Evolutionary conservation across 2,888 invertebrate species (phyloP), one percentile per base, ranked within the genome.

Genomic region (Latrodectus elegans): DNA sequence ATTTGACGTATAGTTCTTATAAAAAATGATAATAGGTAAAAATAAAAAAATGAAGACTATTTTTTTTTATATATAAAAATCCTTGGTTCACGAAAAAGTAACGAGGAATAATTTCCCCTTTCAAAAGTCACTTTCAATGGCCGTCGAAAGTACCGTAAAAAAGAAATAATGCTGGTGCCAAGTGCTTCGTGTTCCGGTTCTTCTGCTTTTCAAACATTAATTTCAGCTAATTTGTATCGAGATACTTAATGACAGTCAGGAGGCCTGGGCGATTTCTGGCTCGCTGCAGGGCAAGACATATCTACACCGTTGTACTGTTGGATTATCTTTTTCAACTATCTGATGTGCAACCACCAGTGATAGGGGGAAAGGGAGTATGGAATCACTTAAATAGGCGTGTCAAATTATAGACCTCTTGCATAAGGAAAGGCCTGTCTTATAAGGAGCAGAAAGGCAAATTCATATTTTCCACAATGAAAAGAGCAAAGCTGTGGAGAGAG

Each of bases 341-440:
- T 60, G 14, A 11, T 4, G 60, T 60, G 60, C n/a, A 38, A 4
- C 15, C 60, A 55, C 60, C 12, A 60, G 60, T 4, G 60, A 60
- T 38, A 38, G 38, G 38, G 38, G 38, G 38, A 38, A 22, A 38
- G 38, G 38, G 38, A 38, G 38, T 38, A 38, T 15, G 60, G 60
- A 70, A 78, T 60, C 55, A 68, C 70, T 74, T 74, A 78, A 78
- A 68, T 55, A 70, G 70, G 78, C 60, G 78, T 68, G 64, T 14
- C 77, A 53, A 53, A 77, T 77, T 77, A 55, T 15, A 78, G 68
- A 70, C 68, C 53, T 26, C 52, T 8, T 74, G n/a, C 73, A 11
- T n/a, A 55, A 55, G 26, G 22, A 55, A n/a, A 60, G 6, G 38
- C 38, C 38, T 38, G 38, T 38, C 38, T 38, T 38, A 38, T 38